Conservation (phyloP, 2,888 invertebrate genomes). For the Drosophila maculinotata region DNA sequence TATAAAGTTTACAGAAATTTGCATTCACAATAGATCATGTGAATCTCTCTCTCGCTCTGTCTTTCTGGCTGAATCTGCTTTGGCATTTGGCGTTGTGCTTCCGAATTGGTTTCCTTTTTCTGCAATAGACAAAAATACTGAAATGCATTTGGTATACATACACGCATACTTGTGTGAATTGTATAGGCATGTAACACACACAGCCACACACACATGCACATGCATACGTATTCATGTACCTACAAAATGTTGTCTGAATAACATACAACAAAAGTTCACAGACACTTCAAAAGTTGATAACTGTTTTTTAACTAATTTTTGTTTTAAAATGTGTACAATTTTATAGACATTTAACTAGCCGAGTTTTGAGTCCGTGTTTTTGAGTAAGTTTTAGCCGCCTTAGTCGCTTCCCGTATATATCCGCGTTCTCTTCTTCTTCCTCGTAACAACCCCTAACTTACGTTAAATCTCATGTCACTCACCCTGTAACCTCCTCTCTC, state of each 20-base stretch:
- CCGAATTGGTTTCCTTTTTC: constrained; percentile 27
- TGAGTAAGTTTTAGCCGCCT: constrained; percentile 26
- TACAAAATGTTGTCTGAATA: constrained; percentile 6
- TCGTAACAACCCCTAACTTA: constrained; percentile 65
- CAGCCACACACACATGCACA: constrained; percentile 1
- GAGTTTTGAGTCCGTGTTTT: not conserved
- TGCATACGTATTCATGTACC: not conserved
- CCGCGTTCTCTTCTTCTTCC: constrained; percentile 29
- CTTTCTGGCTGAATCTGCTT: no score
- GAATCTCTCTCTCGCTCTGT: not conserved
- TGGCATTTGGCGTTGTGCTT: constrained; percentile 2
- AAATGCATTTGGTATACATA: constrained; percentile 69
- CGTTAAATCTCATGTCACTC: constrained; percentile 61
- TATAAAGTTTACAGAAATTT: no score
- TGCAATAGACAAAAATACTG: constrained; percentile 54
- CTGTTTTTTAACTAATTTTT: not conserved
- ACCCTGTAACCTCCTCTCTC: constrained; percentile 58
- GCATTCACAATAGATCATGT: not conserved
- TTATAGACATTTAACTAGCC: not conserved
- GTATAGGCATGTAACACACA: constrained; percentile 19
- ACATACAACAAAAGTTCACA: not conserved
- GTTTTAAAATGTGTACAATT: not conserved
- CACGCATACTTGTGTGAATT: constrained; percentile 25
- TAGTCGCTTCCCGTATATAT: constrained; percentile 12
- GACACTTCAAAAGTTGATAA: not conserved